These are phyloP conservation scores for Caerostris darwini DNA, from an alignment of 1,140 invertebrate genomes.

Conservation along the genomic window DNA sequence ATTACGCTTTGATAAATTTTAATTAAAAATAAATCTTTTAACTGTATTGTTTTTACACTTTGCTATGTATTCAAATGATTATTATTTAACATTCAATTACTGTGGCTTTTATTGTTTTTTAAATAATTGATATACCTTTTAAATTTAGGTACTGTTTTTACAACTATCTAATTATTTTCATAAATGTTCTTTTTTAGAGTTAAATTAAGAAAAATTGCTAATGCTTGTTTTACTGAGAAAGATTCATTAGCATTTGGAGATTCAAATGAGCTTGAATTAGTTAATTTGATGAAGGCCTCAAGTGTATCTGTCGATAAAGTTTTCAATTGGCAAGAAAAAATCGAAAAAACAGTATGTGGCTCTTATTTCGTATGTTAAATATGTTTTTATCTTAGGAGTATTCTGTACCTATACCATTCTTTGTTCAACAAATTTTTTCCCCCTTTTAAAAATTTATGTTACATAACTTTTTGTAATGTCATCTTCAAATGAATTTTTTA, in stretches of 20 bases:
- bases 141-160: background rate
- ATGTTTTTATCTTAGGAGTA: too few species aligned
- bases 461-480: too few species aligned
- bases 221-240: constrained; percentile 66
- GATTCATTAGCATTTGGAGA: constrained; percentile 55
- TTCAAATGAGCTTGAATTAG: constrained; percentile 59
- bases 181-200: constrained; percentile 17
- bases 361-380: too few species aligned
- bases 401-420: too few species aligned
- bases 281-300: constrained; percentile 60
- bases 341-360: constrained; percentile 37
- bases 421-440: too few species aligned
- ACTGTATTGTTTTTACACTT: too few species aligned
- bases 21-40: too few species aligned
- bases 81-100: background rate
- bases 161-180: background rate
- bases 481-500: too few species aligned
- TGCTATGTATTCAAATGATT: too few species aligned
- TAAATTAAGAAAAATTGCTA: constrained; percentile 57
- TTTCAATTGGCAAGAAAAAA: constrained; percentile 55
- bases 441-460: too few species aligned
- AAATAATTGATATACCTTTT: background rate
- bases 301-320: constrained; percentile 11
- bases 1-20: too few species aligned
- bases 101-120: background rate